Base-by-base conservation (phyloP, 2,888 invertebrate genomes). In the Ochropleura leucogaster region DNA sequence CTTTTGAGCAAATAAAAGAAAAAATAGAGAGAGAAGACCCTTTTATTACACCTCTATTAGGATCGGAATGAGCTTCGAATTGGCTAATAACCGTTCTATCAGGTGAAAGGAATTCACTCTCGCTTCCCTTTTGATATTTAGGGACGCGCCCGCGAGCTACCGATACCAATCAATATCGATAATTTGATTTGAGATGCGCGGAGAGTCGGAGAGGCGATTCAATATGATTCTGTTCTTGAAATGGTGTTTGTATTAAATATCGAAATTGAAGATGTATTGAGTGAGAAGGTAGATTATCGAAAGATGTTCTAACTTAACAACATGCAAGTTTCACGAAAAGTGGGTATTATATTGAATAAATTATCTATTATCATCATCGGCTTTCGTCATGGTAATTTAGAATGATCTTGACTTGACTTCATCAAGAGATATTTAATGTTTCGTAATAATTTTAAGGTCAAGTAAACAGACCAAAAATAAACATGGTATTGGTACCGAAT, bases 81-180 rank as follows among this genome's bases (percentile, higher is more conserved):
- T 95, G 96, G 95, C 96, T 96, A 96, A 96, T 96, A 96, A 96
- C 96, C 91, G 94, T 94, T 94, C 96, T 95, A 96, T 96, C 96
- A 96, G 96, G 96, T 96, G 95, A 95, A 96, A 94, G 94, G 94
- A 96, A 96, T 96, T 95, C 94, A 95, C 95, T 95, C 92, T 93
- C 92, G 88, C 89, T 90, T 90, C 89, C 90, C 89, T 89, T 86
- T 85, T 83, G 83, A 80, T 80, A 70, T 59, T 66, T 90, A 93
- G 93, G 72, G 93, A 86, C 83, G 93, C 75, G 80, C 72, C 49
- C 62, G 51, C 44, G 40, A 55, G 46, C 68, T 77, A 71, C 76
- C 80, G 83, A 85, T 89, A 86, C 86, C 72, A 74, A 74, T 80
- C 73, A 74, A 84, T 85, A 85, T 87, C 84, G 82, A 88, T 85